These are phyloP conservation scores for Harlomillsia oculata DNA, from an alignment of 1,140 invertebrate genomes.

Conservation along the genomic window DNA sequence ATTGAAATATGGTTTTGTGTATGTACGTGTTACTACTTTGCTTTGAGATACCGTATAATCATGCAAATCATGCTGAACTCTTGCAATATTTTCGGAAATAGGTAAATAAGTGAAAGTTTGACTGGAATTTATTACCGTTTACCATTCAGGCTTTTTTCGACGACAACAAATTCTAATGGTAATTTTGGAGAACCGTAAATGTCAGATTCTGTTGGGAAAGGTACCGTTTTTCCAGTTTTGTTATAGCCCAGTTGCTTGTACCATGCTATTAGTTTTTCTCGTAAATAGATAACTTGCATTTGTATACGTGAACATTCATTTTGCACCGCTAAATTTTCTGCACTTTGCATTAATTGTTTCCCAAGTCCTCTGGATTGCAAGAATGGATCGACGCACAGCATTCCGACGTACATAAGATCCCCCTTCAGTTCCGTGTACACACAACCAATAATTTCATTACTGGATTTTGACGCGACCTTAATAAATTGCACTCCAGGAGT, in stretches of 20 bases:
- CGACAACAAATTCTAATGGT: too few species aligned
- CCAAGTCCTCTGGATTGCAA: conserved; percentile 10
- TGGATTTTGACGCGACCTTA: neutral
- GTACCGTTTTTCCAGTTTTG: neutral
- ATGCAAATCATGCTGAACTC: too few species aligned
- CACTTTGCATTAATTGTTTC: conserved; percentile 5
- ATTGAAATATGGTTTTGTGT: too few species aligned
- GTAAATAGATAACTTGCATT: conserved; percentile 7
- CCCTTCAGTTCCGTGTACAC: conserved; percentile 3
- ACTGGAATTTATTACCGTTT: too few species aligned
- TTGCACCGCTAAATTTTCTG: conserved; percentile 3
- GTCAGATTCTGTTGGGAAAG: too few species aligned
- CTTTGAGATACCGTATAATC: too few species aligned
- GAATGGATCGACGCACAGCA: conserved; percentile 4
- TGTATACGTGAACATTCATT: neutral
- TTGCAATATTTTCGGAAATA: too few species aligned
- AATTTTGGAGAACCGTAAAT: too few species aligned
- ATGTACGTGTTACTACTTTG: too few species aligned
- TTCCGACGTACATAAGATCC: neutral
- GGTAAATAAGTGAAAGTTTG: too few species aligned
- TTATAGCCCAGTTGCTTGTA: neutral
- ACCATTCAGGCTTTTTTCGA: too few species aligned
- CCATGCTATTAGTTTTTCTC: conserved; percentile 12
- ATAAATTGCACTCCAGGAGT: neutral
- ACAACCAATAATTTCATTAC: conserved; percentile 4